Percentiles rank a stretch among this genome's conserved stretches.
These are phyloP conservation scores for Melospiza melodia DNA, from an alignment of 2,113 vertebrate species.

Conservation along the genomic window DNA sequence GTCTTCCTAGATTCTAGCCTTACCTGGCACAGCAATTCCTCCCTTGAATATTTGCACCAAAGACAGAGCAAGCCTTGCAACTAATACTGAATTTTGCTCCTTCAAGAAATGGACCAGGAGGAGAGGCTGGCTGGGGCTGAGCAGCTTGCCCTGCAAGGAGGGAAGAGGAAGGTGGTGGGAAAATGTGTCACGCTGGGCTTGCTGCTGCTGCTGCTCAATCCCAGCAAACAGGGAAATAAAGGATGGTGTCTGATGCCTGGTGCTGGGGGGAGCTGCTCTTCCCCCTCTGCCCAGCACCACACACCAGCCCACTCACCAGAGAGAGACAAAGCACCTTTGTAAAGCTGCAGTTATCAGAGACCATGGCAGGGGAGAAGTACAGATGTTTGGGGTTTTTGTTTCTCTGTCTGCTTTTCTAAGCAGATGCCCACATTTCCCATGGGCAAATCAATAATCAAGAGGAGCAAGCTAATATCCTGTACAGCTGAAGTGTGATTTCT, in stretches of 20 bases:
- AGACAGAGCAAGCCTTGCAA: not conserved
- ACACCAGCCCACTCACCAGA: not conserved
- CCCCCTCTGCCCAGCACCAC: not conserved
- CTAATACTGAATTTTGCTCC: not conserved
- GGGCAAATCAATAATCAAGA: not conserved
- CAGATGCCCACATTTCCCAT: not conserved
- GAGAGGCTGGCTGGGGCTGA: not conserved
- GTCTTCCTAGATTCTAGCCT: not conserved
- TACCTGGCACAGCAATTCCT: not conserved
- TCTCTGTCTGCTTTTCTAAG: not conserved
- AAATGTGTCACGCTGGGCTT: not conserved
- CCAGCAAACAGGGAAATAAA: not conserved
- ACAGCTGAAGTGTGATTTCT: not conserved
- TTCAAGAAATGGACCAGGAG: not conserved
- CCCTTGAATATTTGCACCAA: not conserved
- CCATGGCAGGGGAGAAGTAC: not conserved
- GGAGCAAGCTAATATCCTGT: accelerated
- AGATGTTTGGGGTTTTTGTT: not conserved
- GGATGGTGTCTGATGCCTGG: not conserved
- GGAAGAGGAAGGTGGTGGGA: not conserved
- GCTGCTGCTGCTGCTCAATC: not conserved
- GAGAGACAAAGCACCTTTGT: not conserved
- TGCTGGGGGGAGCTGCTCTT: not conserved
- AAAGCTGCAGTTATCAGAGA: not conserved
- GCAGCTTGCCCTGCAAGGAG: not conserved